A percentile compares a stretch with the other conserved stretches of the same genome.
These are phyloP conservation scores for Ovis canadensis DNA, from an alignment of 2,113 vertebrate species.

Conservation along the genomic window DNA sequence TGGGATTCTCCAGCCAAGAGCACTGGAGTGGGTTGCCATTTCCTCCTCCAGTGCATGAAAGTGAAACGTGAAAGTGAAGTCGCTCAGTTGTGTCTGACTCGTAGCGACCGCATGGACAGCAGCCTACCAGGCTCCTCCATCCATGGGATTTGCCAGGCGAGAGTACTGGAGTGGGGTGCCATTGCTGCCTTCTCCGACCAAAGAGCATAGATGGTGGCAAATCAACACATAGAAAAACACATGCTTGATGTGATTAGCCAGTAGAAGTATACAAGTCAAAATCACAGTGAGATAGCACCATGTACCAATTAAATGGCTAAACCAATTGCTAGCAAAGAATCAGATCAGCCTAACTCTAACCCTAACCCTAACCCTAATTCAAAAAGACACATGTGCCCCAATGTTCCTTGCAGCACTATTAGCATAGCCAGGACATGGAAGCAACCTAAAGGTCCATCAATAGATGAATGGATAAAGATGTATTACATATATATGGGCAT, in stretches of 20 bases:
- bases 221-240: background rate
- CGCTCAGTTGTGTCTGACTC: fast-evolving
- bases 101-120: fast-evolving
- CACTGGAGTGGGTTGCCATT: no score
- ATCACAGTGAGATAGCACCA: background rate
- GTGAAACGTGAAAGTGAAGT: no score
- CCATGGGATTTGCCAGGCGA: no score
- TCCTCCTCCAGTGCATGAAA: no score
- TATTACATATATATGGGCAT: background rate
- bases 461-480: background rate
- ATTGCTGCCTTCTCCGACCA: no score
- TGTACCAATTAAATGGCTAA: background rate
- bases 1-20: no score
- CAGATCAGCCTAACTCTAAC: background rate
- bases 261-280: background rate
- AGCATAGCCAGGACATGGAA: background rate
- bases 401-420: background rate
- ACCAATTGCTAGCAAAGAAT: background rate
- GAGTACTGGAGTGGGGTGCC: no score
- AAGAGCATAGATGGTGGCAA: background rate
- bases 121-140: no score
- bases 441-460: background rate
- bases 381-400: background rate
- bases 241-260: background rate
- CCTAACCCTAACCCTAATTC: background rate